Percentiles rank a stretch among this genome's conserved stretches.
phyloP scores from a whole-genome alignment of 30 jellyfish, hydroid and myxozoan species.

The Aurelia aurita region DNA sequence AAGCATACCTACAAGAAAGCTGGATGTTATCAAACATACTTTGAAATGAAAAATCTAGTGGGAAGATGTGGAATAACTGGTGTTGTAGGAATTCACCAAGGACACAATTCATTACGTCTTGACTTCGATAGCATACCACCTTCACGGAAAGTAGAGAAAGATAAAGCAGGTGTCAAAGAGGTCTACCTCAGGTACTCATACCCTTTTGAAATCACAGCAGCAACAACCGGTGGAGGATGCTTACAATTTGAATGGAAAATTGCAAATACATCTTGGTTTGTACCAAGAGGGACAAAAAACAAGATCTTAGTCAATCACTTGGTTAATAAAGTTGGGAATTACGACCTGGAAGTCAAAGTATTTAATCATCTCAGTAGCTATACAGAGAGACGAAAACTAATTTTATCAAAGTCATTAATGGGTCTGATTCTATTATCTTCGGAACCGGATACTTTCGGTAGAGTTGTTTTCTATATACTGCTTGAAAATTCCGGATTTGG shows the following conservation, averaged over 20 bases:
- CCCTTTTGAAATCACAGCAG: slow-evolving; percentile 45
- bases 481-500: slow-evolving; percentile 21
- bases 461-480: slow-evolving; percentile 16
- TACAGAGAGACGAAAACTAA: background rate
- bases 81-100: background rate
- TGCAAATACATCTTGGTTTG: slow-evolving; percentile 13
- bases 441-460: slow-evolving; percentile 4
- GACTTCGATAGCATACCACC: slow-evolving; percentile 13
- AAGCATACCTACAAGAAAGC: slow-evolving; percentile 39
- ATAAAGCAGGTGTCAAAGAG: slow-evolving; percentile 3
- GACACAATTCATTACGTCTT: background rate
- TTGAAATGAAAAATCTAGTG: slow-evolving; percentile 35
- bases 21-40: slow-evolving; percentile 29
- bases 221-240: slow-evolving; percentile 54
- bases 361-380: background rate
- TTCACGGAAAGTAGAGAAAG: slow-evolving; percentile 1
- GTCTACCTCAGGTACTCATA: slow-evolving; percentile 1
- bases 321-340: slow-evolving; percentile 3
- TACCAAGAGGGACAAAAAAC: background rate
- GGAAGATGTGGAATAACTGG: slow-evolving; percentile 24
- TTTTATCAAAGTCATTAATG: slow-evolving; percentile 13
- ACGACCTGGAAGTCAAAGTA: slow-evolving; percentile 36
- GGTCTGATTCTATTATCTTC: slow-evolving; percentile 22
- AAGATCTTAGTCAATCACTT: slow-evolving; percentile 16
- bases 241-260: slow-evolving; percentile 37